phyloP scores from a whole-genome alignment of 2,113 vertebrate species.

The Etheostoma spectabile region DNA sequence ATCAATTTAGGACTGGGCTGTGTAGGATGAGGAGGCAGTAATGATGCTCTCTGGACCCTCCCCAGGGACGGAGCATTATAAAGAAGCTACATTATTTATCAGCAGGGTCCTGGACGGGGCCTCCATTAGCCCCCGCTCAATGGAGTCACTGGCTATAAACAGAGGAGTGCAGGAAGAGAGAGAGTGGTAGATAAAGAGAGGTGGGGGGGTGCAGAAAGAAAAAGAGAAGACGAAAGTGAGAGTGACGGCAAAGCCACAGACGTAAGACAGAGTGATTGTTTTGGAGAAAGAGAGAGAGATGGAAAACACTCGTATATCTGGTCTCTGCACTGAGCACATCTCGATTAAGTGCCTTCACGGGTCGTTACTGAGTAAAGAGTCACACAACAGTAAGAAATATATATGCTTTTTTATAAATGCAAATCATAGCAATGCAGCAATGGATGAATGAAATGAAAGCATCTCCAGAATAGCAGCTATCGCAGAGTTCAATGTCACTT shows the following conservation, averaged over 20 bases:
- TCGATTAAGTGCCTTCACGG: conserved; percentile 55
- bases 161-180: conserved; percentile 73
- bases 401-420: conserved; percentile 34
- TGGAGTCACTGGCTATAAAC: conserved; percentile 86
- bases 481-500: not conserved
- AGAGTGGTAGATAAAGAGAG: conserved; percentile 66
- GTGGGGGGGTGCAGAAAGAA: conserved; percentile 41
- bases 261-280: conserved; percentile 52
- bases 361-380: conserved; percentile 45
- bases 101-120: conserved; percentile 92
- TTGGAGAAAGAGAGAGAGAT: conserved; percentile 30
- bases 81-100: conserved; percentile 99
- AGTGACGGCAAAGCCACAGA: conserved; percentile 54
- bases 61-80: conserved; percentile 93
- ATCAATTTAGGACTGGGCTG: conserved; percentile 96
- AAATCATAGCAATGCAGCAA: conserved; percentile 25
- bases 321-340: conserved; percentile 50
- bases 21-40: conserved; percentile 97
- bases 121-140: conserved; percentile 96
- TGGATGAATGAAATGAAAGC: not conserved
- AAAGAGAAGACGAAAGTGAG: conserved; percentile 48
- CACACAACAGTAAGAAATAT: conserved; percentile 38
- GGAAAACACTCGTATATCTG: conserved; percentile 35
- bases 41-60: conserved; percentile 96
- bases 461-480: not conserved